Evolutionary conservation across 2,797 vertebrate species (phyloP).

Genomic region (Buphagus erythrorhynchus): DNA sequence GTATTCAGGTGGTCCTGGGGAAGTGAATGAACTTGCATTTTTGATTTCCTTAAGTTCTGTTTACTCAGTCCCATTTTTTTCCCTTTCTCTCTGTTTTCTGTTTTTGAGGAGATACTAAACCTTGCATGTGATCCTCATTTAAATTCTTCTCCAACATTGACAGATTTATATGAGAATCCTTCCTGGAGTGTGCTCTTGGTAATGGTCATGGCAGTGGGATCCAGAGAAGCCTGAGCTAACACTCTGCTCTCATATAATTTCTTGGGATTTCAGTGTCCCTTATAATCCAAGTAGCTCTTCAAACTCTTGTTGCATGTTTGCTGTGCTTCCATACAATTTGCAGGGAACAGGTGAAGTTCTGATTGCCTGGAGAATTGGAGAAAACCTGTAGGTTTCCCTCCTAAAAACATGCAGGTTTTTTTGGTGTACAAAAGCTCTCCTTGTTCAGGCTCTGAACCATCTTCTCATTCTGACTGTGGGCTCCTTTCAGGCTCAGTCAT

Average conservation of each 20-base stretch:
- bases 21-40: constrained; percentile 64
- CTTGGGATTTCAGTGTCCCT: background rate
- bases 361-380: background rate
- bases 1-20: constrained; percentile 66
- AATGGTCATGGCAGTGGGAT: background rate
- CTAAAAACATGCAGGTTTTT: rapidly evolving
- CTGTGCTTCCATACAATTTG: background rate
- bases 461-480: background rate
- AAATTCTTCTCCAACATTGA: background rate
- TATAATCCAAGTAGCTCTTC: background rate
- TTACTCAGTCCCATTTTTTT: background rate
- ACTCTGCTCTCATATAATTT: background rate
- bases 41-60: constrained; percentile 51
- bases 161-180: background rate
- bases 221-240: background rate
- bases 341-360: background rate
- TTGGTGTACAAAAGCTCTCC: background rate
- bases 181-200: background rate
- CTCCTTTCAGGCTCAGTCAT: background rate
- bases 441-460: background rate
- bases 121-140: constrained; percentile 9
- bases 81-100: background rate
- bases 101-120: constrained; percentile 16
- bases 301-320: background rate
- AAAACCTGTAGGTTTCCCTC: background rate